Evolutionary conservation across 2,888 invertebrate species (phyloP), one percentile per base, ranked within the genome.

Genomic region (Melinaea marsaeus): DNA sequence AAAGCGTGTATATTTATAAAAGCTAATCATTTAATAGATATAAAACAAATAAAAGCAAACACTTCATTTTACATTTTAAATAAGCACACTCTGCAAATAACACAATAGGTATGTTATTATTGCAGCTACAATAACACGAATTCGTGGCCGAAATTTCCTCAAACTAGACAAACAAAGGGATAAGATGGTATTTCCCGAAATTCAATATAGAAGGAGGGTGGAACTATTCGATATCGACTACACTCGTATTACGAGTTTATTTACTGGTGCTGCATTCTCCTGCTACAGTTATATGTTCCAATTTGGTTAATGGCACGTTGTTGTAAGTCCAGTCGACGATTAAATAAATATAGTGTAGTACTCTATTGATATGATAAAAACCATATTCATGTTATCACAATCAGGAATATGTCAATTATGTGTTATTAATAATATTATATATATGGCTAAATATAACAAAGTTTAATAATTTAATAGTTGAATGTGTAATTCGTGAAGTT

Each of bases 101-200:
- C n/a, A 22, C 45, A 35, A 5, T 48, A 51, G 9, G 46, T 3
- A 57, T 45, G 22, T 45, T 57, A 32, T 6, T 22, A 42, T 22
- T 11, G 55, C 33, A 66, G 58, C 61, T 66, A 35, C 57, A 60
- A 64, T 65, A 63, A 61, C 61, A 63, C 32, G 58, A 60, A 65
- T 63, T 66, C 59, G 61, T 65, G 61, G 51, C 55, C 61, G 64
- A 68, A 62, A 59, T 66, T 51, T 77, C 66, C 67, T 68, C 65
- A 62, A 65, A 61, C 61, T 61, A 65, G 61, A 63, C 69, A 65
- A 70, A 67, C 68, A 68, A 65, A 68, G 61, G 66, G 62, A 68
- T 65, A 67, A 64, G 65, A 65, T 61, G 62, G 61, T 64, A 60
- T 68, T 68, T 61, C 63, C 65, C 63, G 65, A 68, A 67, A 69